Evolutionary conservation across 2,797 vertebrate genomes (phyloP).

Genomic region (Gobionotothen gibberifrons): DNA sequence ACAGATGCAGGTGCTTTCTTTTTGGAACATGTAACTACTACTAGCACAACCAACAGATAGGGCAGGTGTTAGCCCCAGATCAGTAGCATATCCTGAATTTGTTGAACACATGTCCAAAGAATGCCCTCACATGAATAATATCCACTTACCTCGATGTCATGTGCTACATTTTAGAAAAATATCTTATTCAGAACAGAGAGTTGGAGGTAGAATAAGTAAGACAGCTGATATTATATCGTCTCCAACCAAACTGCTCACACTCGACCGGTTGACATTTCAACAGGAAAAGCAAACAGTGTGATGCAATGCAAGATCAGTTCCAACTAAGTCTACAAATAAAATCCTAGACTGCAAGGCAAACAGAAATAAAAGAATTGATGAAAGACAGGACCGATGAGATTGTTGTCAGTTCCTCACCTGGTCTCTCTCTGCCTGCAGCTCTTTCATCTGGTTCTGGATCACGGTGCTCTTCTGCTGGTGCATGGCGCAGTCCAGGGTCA

Average conservation of each 20-base stretch:
- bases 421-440: slow-evolving; percentile 90
- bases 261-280: slow-evolving; percentile 10
- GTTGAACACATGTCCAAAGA: no score
- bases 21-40: no score
- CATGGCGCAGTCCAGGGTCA: slow-evolving; percentile 87
- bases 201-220: background rate
- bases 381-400: background rate
- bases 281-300: background rate
- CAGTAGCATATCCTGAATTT: no score
- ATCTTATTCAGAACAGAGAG: background rate
- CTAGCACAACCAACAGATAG: no score
- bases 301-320: background rate
- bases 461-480: slow-evolving; percentile 85
- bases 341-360: background rate
- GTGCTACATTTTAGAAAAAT: no score
- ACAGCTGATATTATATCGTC: background rate
- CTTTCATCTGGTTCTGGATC: slow-evolving; percentile 86
- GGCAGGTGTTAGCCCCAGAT: no score
- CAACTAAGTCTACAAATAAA: background rate
- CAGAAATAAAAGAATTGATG: background rate
- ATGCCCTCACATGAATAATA: no score
- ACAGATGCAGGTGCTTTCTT: no score
- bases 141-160: no score
- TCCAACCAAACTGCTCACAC: background rate
- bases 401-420: slow-evolving; percentile 75